Conservation (phyloP, 2,888 invertebrate genomes). For the Zygogramma bicolorata region DNA sequence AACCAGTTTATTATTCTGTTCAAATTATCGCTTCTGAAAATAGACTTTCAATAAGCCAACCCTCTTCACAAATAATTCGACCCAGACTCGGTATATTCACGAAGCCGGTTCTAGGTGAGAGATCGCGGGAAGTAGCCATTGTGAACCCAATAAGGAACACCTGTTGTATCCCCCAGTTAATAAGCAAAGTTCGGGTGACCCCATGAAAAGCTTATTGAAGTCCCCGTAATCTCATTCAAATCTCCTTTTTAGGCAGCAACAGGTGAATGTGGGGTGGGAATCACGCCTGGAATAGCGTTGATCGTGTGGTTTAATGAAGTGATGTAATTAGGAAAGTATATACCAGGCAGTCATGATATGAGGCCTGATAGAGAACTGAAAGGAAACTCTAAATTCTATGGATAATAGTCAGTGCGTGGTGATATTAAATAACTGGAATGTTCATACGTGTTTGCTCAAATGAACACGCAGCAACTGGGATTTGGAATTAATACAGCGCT, state of each 20-base stretch:
- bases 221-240: conserved; percentile 2
- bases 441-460: too few species aligned
- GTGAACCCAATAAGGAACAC: conserved; percentile 15
- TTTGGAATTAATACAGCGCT: too few species aligned
- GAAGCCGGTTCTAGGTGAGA: not conserved
- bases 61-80: not conserved
- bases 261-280: conserved; percentile 3
- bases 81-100: not conserved
- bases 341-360: not conserved
- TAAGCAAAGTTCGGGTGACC: conserved; percentile 17
- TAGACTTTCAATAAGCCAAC: not conserved
- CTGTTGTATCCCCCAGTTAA: conserved; percentile 20
- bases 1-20: not conserved
- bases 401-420: too few species aligned
- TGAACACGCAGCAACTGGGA: too few species aligned
- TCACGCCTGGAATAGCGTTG: not conserved
- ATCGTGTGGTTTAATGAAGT: not conserved
- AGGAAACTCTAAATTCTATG: too few species aligned
- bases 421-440: too few species aligned
- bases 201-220: conserved; percentile 14
- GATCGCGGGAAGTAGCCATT: not conserved
- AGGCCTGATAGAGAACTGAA: too few species aligned
- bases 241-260: conserved; percentile 14
- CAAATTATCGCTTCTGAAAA: not conserved
- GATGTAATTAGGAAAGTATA: not conserved